Evolutionary conservation across 2,797 vertebrate species (phyloP).

Genomic region (Sebastes aleutianus): DNA sequence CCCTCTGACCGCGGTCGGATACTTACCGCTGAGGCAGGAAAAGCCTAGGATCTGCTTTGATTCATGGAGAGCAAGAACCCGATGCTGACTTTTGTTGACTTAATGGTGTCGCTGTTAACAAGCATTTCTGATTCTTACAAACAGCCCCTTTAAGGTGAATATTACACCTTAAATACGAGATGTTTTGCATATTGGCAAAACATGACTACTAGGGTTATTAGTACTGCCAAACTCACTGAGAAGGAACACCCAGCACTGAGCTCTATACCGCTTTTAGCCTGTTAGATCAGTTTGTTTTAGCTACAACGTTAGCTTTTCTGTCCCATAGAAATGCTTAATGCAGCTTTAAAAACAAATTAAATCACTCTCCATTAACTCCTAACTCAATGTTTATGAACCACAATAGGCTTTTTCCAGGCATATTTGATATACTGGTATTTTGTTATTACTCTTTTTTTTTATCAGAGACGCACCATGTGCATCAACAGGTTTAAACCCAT

Average conservation of each 20-base stretch:
- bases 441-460: background rate
- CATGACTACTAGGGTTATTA: too few species aligned
- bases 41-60: too few species aligned
- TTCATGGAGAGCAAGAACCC: too few species aligned
- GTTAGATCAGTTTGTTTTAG: background rate
- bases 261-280: background rate
- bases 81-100: too few species aligned
- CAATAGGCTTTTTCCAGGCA: background rate
- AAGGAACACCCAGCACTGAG: background rate
- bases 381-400: background rate
- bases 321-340: background rate
- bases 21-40: too few species aligned
- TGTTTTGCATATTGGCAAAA: background rate
- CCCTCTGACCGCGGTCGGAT: too few species aligned
- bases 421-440: background rate
- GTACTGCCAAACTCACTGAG: background rate
- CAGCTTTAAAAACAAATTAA: background rate
- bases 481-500: constrained; percentile 12
- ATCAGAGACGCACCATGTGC: background rate
- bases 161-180: background rate
- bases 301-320: background rate
- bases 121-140: too few species aligned
- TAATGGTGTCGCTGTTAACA: too few species aligned
- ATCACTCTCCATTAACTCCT: background rate
- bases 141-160: too few species aligned